A percentile compares a stretch with the other conserved stretches of the same genome.
phyloP scores from a whole-genome alignment of 2,113 vertebrate species.

The Chaetops frenatus region DNA sequence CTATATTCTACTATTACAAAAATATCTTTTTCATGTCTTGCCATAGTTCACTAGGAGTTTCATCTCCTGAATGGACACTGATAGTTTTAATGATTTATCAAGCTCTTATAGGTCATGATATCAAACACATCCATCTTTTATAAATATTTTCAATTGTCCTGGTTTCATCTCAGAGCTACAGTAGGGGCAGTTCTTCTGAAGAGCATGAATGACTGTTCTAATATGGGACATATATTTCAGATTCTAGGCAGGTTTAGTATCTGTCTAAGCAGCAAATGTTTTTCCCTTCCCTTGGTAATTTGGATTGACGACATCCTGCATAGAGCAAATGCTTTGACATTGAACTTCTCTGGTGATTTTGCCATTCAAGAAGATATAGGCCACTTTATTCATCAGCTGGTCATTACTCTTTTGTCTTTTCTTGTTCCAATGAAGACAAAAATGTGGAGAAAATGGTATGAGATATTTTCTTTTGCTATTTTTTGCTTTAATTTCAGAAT shows the following conservation, averaged over 20 bases:
- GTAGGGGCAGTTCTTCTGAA: not conserved
- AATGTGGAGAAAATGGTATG: not conserved
- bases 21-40: not conserved
- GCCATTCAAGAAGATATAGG: not conserved
- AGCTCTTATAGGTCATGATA: not conserved
- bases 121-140: not conserved
- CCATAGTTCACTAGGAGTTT: not conserved
- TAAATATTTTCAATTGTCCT: not conserved
- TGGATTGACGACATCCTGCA: not conserved
- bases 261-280: not conserved
- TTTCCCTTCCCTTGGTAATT: not conserved
- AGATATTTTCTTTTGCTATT: not conserved
- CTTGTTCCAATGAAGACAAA: not conserved
- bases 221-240: not conserved
- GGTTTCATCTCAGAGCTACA: not conserved
- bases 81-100: not conserved
- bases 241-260: slow-evolving; percentile 4
- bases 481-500: not conserved
- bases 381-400: not conserved
- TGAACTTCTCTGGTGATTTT: not conserved
- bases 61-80: not conserved
- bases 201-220: not conserved
- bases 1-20: not conserved
- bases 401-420: not conserved
- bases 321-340: not conserved